Conservation (phyloP, 2,888 invertebrate genomes). For the Biston stratarius region DNA sequence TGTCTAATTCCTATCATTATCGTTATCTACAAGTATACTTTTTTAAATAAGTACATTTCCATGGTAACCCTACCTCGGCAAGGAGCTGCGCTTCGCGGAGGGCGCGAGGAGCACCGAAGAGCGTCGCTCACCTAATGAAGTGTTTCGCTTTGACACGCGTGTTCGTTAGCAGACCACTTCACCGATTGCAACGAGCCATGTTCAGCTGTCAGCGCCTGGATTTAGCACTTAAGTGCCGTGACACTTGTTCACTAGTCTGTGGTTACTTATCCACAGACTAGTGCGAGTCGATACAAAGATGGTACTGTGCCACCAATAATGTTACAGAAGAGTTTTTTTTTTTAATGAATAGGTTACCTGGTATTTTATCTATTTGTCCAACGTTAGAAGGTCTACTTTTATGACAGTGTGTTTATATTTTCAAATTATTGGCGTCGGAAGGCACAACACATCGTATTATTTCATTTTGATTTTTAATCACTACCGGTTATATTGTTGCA, state of each 20-base stretch:
- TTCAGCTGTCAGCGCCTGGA: slow-evolving; percentile 82
- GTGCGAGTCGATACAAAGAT: neutral
- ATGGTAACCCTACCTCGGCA: slow-evolving; percentile 29
- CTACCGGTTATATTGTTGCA: too few species aligned
- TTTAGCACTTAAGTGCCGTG: slow-evolving; percentile 83
- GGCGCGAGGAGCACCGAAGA: slow-evolving; percentile 56
- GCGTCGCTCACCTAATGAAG: slow-evolving; percentile 84
- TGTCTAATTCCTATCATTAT: too few species aligned
- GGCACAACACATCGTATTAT: too few species aligned
- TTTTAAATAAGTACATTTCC: neutral
- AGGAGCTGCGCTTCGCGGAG: slow-evolving; percentile 40
- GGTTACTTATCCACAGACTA: slow-evolving; percentile 40
- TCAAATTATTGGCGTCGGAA: too few species aligned
- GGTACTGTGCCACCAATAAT: neutral
- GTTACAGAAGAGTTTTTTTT: too few species aligned
- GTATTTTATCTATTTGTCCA: too few species aligned
- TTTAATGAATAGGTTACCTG: too few species aligned
- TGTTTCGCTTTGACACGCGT: slow-evolving; percentile 85
- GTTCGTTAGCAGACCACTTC: slow-evolving; percentile 85
- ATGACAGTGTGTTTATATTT: too few species aligned
- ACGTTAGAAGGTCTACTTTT: too few species aligned
- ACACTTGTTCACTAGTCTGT: slow-evolving; percentile 29
- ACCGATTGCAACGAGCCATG: slow-evolving; percentile 72
- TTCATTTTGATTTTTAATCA: too few species aligned
- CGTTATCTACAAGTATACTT: too few species aligned